Conservation (phyloP, 2,113 vertebrate species). For the Zonotrichia leucophrys region DNA sequence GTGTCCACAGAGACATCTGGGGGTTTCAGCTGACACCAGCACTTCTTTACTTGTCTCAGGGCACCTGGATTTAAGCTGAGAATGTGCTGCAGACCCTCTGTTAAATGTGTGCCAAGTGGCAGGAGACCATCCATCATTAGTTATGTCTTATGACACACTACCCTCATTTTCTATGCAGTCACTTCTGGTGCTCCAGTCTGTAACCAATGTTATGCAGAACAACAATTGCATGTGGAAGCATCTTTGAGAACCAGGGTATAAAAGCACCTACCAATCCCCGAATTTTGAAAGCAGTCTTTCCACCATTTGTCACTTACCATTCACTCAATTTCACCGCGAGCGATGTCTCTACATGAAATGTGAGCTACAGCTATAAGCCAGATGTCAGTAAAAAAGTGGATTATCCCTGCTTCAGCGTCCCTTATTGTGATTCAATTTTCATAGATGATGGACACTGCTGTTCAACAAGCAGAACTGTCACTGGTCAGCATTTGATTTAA, state of each 20-base stretch:
- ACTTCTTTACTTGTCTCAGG: neutral
- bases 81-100: neutral
- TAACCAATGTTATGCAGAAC: neutral
- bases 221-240: neutral
- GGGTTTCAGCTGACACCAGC: neutral
- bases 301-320: neutral
- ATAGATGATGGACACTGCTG: neutral
- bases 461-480: neutral
- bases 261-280: neutral
- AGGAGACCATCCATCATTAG: neutral
- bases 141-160: neutral
- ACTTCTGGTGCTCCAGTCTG: neutral
- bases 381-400: constrained; percentile 29
- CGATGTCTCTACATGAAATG: neutral
- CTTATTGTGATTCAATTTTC: constrained; percentile 9
- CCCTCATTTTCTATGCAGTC: neutral
- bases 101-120: neutral
- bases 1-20: neutral
- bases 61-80: neutral
- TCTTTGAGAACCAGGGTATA: neutral
- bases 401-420: constrained; percentile 2
- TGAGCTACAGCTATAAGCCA: neutral
- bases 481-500: constrained; percentile 20
- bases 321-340: neutral
- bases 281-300: neutral